Evolutionary conservation across 2,797 vertebrate species (phyloP), one percentile per base, ranked within the genome.

Genomic region (Pteronotus mesoamericanus): DNA sequence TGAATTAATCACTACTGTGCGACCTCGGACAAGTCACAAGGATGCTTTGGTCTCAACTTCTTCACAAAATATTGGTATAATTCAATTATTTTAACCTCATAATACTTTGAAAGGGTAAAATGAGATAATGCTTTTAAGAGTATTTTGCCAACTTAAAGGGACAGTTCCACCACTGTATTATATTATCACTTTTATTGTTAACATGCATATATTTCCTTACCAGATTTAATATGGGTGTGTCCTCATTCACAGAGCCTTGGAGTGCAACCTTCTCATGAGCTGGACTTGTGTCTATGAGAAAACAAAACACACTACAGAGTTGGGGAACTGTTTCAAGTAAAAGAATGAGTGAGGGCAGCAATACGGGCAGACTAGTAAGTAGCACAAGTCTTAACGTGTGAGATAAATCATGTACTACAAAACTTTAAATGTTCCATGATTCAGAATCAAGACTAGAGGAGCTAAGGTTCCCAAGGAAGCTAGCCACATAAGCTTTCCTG

Each of bases 141-240:
- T 21, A 18, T 15, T 46, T 55, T 91, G 44, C 15, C 95, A 91
- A 91, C 29, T 42, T n/a, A 18, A 68, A 91, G 51, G 19, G 24
- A 15, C 34, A 44, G 16, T 29, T 69, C 68, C 29, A 34, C 24
- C 61, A 24, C 1, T n/a, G 19, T 9, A 5, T 37, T 32, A 32
- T n/a, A 53, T 64, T 14, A 16, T n/a, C n/a, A 55, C 24, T 55
- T 93, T 86, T 14, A 46, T 6, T 64, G 44, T 55, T 71, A 55
- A 21, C 6, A 22, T 0, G 14, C 4, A 5, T 4, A 5, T 44
- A 26, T 79, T 80, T 80, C 39, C 95, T 97, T 94, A 98, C 97
- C 97, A 59, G 77, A 64, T 57, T 75, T 22, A 89, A 46, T 26
- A 29, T 29, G 19, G 44, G 64, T 82, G 84, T 92, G 55, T 57